phyloP scores from a whole-genome alignment of 2,888 invertebrate species.

The Dryobotodes eremita region DNA sequence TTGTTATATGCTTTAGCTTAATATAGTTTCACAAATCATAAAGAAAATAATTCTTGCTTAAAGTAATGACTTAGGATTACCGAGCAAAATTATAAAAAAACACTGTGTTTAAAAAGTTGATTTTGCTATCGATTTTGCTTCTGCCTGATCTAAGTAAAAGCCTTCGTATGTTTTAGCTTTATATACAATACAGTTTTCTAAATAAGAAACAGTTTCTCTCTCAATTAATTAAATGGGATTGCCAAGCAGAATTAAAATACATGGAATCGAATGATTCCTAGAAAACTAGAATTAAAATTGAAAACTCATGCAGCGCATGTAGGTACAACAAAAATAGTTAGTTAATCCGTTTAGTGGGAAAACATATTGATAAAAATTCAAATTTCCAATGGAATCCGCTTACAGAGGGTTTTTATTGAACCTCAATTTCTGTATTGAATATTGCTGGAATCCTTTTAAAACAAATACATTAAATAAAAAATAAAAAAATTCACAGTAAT shows the following conservation, averaged over 20 bases:
- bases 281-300: constrained; percentile 6
- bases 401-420: not conserved
- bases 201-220: not conserved
- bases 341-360: constrained; percentile 18
- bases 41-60: not conserved
- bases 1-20: no score
- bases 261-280: constrained; percentile 13
- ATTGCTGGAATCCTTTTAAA: not conserved
- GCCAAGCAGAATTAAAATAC: constrained; percentile 18
- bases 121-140: not conserved
- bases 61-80: not conserved
- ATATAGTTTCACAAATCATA: no score
- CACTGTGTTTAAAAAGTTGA: not conserved
- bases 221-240: constrained; percentile 26
- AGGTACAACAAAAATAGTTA: constrained; percentile 18
- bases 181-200: not conserved
- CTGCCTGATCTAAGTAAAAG: not conserved
- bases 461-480: not conserved
- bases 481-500: not conserved
- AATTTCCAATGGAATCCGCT: not conserved
- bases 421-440: constrained; percentile 1
- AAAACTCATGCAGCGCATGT: not conserved
- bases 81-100: not conserved
- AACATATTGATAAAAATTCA: not conserved
- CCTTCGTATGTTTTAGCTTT: not conserved